These are phyloP conservation scores for Periparus ater DNA, from an alignment of 2,797 vertebrate genomes.

Conservation along the genomic window DNA sequence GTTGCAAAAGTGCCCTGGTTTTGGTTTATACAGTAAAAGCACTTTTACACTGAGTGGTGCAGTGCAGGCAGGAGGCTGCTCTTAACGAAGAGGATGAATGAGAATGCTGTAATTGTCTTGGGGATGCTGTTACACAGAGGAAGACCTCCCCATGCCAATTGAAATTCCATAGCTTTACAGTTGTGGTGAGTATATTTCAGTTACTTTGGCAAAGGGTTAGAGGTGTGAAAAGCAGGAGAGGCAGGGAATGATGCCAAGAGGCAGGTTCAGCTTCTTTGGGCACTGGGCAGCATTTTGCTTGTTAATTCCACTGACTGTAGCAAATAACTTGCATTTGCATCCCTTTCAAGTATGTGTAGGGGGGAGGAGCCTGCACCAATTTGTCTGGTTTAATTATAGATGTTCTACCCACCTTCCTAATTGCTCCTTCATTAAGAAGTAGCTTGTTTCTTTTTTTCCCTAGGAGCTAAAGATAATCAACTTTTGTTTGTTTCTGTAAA, in stretches of 20 bases:
- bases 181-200: not conserved
- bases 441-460: constrained; percentile 64
- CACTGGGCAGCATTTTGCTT: not conserved
- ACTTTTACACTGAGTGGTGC: not conserved
- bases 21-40: not conserved
- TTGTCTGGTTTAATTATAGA: constrained; percentile 71
- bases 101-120: not conserved
- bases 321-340: not conserved
- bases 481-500: constrained; percentile 78
- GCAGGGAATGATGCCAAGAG: not conserved
- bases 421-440: constrained; percentile 73
- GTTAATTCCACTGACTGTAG: not conserved
- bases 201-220: not conserved
- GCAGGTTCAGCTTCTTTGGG: not conserved
- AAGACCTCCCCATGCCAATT: not conserved
- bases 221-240: not conserved
- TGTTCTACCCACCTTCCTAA: constrained; percentile 72
- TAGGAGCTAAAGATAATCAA: constrained; percentile 78
- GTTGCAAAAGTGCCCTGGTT: not conserved
- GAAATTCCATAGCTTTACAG: not conserved
- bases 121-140: not conserved
- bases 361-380: constrained; percentile 43
- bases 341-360: not conserved
- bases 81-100: not conserved
- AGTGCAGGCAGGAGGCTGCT: not conserved